Percentiles rank a stretch among this genome's conserved stretches.
phyloP scores from a whole-genome alignment of 2,797 vertebrate genomes.

The Corythornis leucogaster region DNA sequence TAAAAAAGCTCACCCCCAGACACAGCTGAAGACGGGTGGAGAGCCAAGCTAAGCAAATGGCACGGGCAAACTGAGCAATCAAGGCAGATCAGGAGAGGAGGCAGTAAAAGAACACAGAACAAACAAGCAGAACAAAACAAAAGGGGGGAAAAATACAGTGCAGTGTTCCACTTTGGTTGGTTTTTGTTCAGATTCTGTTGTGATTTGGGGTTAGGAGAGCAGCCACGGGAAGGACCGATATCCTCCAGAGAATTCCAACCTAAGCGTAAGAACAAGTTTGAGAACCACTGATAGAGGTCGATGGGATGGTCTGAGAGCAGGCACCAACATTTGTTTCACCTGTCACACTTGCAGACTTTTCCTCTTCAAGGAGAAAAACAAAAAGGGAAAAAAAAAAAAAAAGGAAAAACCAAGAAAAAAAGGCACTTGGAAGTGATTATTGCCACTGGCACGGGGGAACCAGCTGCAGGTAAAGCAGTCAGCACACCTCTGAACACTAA shows the following conservation, averaged over 20 bases:
- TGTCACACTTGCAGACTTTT: conserved; percentile 44
- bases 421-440: background rate
- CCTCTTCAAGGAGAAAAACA: conserved; percentile 28
- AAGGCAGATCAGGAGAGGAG: background rate
- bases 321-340: conserved; percentile 32
- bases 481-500: conserved; percentile 47
- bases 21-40: background rate
- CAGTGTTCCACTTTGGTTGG: background rate
- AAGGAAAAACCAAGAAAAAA: background rate
- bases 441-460: conserved; percentile 4
- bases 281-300: conserved; percentile 68
- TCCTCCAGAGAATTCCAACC: conserved; percentile 36
- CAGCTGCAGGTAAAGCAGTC: conserved; percentile 58
- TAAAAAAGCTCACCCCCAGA: background rate
- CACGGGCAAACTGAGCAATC: background rate
- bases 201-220: conserved; percentile 10
- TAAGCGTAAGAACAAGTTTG: conserved; percentile 51
- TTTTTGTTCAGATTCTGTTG: background rate
- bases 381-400: background rate
- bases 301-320: conserved; percentile 38
- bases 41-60: conserved; percentile 42
- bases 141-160: background rate
- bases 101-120: conserved; percentile 26
- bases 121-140: conserved; percentile 29
- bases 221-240: conserved; percentile 28